Conservation (phyloP, 2,113 vertebrate genomes). For the Colius striatus region DNA sequence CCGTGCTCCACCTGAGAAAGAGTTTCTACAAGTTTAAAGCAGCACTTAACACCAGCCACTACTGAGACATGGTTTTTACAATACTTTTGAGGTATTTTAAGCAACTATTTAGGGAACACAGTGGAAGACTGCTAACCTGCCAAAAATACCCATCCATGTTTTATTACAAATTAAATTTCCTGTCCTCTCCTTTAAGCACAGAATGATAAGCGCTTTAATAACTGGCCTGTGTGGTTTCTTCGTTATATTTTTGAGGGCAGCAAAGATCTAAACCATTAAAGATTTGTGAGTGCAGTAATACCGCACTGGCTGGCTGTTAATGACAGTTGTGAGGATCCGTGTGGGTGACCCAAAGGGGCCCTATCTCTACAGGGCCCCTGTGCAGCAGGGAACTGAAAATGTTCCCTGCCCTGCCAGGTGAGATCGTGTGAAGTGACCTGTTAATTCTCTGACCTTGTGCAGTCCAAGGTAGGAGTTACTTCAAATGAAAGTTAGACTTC, state of each 20-base stretch:
- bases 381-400: background rate
- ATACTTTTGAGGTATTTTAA: background rate
- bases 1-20: background rate
- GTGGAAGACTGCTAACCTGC: background rate
- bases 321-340: background rate
- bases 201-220: background rate
- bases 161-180: background rate
- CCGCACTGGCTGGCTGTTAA: background rate
- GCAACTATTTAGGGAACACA: background rate
- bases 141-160: background rate
- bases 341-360: background rate
- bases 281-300: background rate
- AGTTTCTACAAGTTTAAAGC: background rate
- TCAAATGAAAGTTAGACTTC: background rate
- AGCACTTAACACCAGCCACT: background rate
- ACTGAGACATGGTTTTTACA: background rate
- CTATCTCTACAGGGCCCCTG: background rate
- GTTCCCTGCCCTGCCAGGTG: background rate
- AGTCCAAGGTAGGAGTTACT: background rate
- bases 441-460: background rate
- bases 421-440: background rate
- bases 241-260: background rate
- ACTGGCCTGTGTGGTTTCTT: background rate
- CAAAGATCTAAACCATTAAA: background rate
- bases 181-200: background rate